phyloP scores from a whole-genome alignment of 2,888 invertebrate genomes.

The Pandemis cinnamomeana region DNA sequence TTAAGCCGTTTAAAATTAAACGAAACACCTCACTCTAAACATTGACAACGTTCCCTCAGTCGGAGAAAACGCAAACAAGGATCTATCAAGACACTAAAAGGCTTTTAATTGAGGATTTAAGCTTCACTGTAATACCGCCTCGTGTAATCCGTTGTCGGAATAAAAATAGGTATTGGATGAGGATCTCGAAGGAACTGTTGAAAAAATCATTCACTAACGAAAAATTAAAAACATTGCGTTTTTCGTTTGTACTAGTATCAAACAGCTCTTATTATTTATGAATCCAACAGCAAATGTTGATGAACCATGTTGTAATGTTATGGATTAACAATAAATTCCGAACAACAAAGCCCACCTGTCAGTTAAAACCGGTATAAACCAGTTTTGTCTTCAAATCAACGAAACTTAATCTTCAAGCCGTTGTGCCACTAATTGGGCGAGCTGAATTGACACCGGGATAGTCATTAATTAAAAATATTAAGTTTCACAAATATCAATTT shows the following conservation, averaged over 20 bases:
- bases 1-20: not conserved
- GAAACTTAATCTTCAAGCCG: slow-evolving; percentile 5
- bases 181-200: not conserved
- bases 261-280: not conserved
- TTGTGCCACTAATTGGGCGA: slow-evolving; percentile 57
- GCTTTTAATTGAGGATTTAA: not conserved
- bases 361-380: not conserved
- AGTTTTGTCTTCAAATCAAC: not conserved
- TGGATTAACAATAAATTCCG: not conserved
- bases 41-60: not conserved
- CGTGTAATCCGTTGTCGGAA: too few species aligned
- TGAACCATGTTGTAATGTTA: not conserved
- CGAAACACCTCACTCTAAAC: not conserved
- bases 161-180: too few species aligned
- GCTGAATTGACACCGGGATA: slow-evolving; percentile 51
- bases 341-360: not conserved
- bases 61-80: not conserved
- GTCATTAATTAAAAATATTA: slow-evolving; percentile 42
- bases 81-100: not conserved
- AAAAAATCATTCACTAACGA: not conserved
- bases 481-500: slow-evolving; percentile 45
- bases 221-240: not conserved
- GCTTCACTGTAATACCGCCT: not conserved
- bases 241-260: not conserved
- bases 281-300: not conserved